These are phyloP conservation scores for Ridgeia piscesae DNA, from an alignment of 1,140 invertebrate genomes.

Conservation along the genomic window DNA sequence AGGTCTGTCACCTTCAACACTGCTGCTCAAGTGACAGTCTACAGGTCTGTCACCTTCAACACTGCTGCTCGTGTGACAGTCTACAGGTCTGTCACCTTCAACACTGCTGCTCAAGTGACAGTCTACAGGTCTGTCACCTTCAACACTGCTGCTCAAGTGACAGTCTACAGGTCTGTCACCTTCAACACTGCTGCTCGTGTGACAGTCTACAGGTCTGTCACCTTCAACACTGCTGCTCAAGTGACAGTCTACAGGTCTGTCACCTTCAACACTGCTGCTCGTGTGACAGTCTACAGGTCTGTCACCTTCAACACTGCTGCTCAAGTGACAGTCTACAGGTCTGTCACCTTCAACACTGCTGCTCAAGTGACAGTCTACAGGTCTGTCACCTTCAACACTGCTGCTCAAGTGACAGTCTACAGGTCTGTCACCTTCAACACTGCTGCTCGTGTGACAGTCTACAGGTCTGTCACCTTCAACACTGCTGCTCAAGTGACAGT, in stretches of 20 bases:
- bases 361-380: neutral
- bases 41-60: neutral
- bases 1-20: neutral
- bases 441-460: neutral
- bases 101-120: neutral
- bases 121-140: neutral
- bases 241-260: neutral
- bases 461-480: neutral
- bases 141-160: too few relatives aligned
- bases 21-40: neutral
- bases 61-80: too few relatives aligned
- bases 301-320: neutral
- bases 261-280: neutral
- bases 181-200: neutral
- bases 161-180: neutral
- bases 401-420: neutral
- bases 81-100: neutral
- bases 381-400: neutral
- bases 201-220: neutral
- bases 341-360: neutral
- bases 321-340: neutral
- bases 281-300: neutral
- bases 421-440: neutral
- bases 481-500: too few relatives aligned
- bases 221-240: too few relatives aligned